These are phyloP conservation scores for Apoderus coryli DNA, from an alignment of 2,888 invertebrate species.

Conservation along the genomic window DNA sequence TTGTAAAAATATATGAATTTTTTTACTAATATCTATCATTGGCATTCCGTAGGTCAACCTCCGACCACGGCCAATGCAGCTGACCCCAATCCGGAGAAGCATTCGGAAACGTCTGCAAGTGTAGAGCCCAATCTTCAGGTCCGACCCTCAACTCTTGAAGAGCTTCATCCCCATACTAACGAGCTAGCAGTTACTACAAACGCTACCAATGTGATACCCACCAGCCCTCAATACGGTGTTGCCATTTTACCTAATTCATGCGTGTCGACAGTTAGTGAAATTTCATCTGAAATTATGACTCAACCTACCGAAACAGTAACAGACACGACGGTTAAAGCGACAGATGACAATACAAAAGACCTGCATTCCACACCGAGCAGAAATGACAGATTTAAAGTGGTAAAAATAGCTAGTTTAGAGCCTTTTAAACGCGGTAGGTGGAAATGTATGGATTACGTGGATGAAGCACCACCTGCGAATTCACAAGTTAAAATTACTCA, in stretches of 20 bases:
- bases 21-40: too few species aligned
- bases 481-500: conserved; percentile 21
- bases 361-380: conserved; percentile 38
- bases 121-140: conserved; percentile 17
- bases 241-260: conserved; percentile 38
- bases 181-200: conserved; percentile 20
- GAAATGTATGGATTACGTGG: conserved; percentile 65
- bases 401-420: conserved; percentile 63
- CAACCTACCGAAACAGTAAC: conserved; percentile 16
- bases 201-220: conserved; percentile 41
- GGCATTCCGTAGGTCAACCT: conserved; percentile 33
- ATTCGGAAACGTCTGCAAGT: conserved; percentile 18
- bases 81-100: conserved; percentile 22
- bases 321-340: conserved; percentile 26
- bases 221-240: conserved; percentile 48
- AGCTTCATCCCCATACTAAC: conserved; percentile 16
- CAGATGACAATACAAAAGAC: conserved; percentile 38
- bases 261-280: conserved; percentile 21
- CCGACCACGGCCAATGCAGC: conserved; percentile 32
- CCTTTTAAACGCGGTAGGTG: conserved; percentile 62
- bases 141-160: conserved; percentile 23
- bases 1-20: too few species aligned
- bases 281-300: conserved; percentile 25
- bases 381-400: conserved; percentile 57
- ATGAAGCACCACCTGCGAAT: conserved; percentile 38